Percentiles rank a stretch among this genome's conserved stretches.
phyloP scores from a whole-genome alignment of 2,888 invertebrate species.

The Hypercompe scribonia region DNA sequence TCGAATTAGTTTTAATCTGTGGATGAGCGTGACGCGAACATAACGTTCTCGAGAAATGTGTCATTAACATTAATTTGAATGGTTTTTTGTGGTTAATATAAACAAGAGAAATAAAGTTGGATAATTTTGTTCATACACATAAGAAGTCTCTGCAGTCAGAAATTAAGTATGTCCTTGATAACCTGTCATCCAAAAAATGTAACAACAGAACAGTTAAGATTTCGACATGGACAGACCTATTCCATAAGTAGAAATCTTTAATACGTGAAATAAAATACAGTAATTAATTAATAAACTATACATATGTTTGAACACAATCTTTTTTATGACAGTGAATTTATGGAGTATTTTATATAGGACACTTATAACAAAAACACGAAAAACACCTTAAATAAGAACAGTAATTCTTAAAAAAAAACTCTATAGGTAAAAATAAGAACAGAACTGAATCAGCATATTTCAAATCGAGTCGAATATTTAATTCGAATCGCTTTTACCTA shows the following conservation, averaged over 20 bases:
- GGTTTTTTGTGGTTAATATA: constrained; percentile 65
- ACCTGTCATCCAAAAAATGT: constrained; percentile 66
- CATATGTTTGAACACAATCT: not conserved
- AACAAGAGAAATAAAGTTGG: constrained; percentile 53
- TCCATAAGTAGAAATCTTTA: constrained; percentile 25
- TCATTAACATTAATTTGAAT: constrained; percentile 84
- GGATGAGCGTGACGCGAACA: constrained; percentile 83
- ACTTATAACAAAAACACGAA: not conserved
- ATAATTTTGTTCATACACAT: constrained; percentile 37
- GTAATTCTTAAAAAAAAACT: not conserved
- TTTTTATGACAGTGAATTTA: not conserved
- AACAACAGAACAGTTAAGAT: constrained; percentile 72
- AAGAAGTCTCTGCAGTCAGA: constrained; percentile 58
- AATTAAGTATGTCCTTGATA: constrained; percentile 66
- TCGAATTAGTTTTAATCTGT: constrained; percentile 84
- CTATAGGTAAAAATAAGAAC: not conserved
- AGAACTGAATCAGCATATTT: not conserved
- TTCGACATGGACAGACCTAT: constrained; percentile 50
- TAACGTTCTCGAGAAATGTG: constrained; percentile 78
- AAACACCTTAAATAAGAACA: not conserved
- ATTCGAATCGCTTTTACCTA: constrained; percentile 43
- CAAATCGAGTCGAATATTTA: too few species aligned
- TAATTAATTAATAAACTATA: not conserved
- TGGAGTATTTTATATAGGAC: not conserved
- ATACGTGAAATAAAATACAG: not conserved